Evolutionary conservation across 2,797 vertebrate species (phyloP), one percentile per base, ranked within the genome.

Genomic region (Semotilus atromaculatus): DNA sequence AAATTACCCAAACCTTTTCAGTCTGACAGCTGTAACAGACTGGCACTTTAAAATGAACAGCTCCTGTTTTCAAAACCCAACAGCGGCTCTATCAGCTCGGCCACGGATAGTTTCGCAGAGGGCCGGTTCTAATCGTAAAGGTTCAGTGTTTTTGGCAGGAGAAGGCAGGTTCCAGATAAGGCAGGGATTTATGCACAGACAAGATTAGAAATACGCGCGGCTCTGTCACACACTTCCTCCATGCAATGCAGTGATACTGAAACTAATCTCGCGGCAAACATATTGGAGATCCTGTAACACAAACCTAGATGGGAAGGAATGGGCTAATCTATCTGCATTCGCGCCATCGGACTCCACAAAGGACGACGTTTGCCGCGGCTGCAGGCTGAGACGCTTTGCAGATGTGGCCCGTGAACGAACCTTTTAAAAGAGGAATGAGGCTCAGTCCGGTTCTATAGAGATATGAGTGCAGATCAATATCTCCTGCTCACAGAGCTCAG

Each of bases 131-230:
- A 70, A 81, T 81, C 58, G 67, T 70, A 70, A 80, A 81, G 85
- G 71, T 80, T 86, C 62, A 85, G 86, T 83, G 85, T 88, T 85
- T 85, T 81, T 82, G 78, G 81, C 79, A 80, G 83, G 87, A 82
- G 83, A 76, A 84, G 88, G 84, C 74, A 86, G 83, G 81, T 83
- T 84, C 43, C 76, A 85, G 87, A 92, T 90, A 89, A 82, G 83
- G 84, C 48, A 19, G 82, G 86, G 85, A 90, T 92, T 87, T 91
- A 88, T 86, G 79, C 88, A 84, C 74, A 84, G 82, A 81, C 76
- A 85, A 89, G 89, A 91, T 91, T 90, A 90, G 89, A 89, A 88
- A 85, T 60, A 82, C 64, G 23, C 77, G 62, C 70, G 40, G 74
- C 75, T 84, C 82, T 85, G 87, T 87, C 88, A 76, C 89, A 19